Evolutionary conservation across 64 coral and sea anemone species (phyloP), one percentile per base, ranked within the genome.

Genomic region (Acropora tenuis): DNA sequence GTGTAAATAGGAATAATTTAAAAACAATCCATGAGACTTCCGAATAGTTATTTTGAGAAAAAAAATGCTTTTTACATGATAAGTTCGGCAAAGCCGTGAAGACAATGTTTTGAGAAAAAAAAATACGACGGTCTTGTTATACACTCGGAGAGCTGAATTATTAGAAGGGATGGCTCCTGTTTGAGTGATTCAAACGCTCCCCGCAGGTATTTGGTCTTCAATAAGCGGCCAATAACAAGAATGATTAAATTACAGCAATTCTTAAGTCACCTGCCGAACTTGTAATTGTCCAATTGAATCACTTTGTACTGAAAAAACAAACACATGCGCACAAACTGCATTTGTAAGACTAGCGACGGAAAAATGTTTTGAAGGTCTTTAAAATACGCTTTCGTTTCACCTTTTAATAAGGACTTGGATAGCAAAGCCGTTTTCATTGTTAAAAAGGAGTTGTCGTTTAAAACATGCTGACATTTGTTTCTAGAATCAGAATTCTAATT

Each of bases 211-310:
- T 67, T 47, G 12, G 43, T 69, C 65, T 66, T 69, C 50, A 20
- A 69, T 12, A 30, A 84, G 17, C 42, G 16, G n/a, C 80, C 80
- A 68, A 44, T 66, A 15, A 15, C 53, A 17, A 47, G 9, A 17
- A 16, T 47, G 13, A 69, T 84, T 67, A 84, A 60, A 47, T 68
- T 67, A 84, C 42, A 17, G 46, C 20, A 68, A 84, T 18, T 84
- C n/a, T 18, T 0, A 19, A 46, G 59, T 3, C 82, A 72, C 65
- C 82, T 85, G 82, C 65, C 44, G 45, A 7, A 55, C 52, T 6
- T 19, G 15, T 6, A 30, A 44, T 43, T 45, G 50, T 16, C 82
- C 82, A 85, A 72, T 85, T 48, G 66, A 19, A 48, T 71, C 45
- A 7, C 9, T 43, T 48, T 19, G 43, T 5, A 30, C 16, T 11